phyloP scores from a whole-genome alignment of 2,113 vertebrate genomes.

The Vanacampus margaritifer region DNA sequence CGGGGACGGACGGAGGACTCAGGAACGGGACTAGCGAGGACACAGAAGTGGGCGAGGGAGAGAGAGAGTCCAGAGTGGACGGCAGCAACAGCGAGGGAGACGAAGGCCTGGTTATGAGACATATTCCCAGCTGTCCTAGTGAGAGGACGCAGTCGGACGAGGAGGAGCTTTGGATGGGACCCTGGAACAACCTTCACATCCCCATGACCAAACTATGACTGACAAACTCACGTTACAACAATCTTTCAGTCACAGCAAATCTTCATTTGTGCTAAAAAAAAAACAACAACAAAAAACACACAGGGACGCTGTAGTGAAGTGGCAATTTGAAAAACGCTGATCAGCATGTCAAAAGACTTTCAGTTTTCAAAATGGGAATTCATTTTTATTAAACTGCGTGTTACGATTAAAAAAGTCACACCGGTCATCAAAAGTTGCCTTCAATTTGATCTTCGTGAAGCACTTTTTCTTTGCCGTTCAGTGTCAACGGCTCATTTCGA shows the following conservation, averaged over 20 bases:
- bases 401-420: neutral
- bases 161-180: slow-evolving; percentile 97
- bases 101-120: slow-evolving; percentile 71
- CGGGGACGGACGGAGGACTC: slow-evolving; percentile 5
- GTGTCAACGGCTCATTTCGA: slow-evolving; percentile 23
- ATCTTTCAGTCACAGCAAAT: slow-evolving; percentile 10
- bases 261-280: slow-evolving; percentile 4
- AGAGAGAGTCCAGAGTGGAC: slow-evolving; percentile 72
- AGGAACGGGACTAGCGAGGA: slow-evolving; percentile 56
- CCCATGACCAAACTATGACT: slow-evolving; percentile 99
- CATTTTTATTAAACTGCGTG: neutral
- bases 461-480: slow-evolving; percentile 15
- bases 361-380: no score
- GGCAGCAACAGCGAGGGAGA: slow-evolving; percentile 67
- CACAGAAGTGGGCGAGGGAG: slow-evolving; percentile 69
- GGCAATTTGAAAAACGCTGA: neutral
- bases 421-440: neutral
- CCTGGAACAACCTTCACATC: slow-evolving; percentile 97
- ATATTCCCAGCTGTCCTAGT: slow-evolving; percentile 77
- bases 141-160: slow-evolving; percentile 89
- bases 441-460: neutral
- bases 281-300: neutral
- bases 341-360: neutral
- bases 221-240: neutral
- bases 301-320: neutral